Percentiles rank a stretch among this genome's conserved stretches.
These are phyloP conservation scores for Gallinago stenura DNA, from an alignment of 2,797 vertebrate species.

Conservation along the genomic window DNA sequence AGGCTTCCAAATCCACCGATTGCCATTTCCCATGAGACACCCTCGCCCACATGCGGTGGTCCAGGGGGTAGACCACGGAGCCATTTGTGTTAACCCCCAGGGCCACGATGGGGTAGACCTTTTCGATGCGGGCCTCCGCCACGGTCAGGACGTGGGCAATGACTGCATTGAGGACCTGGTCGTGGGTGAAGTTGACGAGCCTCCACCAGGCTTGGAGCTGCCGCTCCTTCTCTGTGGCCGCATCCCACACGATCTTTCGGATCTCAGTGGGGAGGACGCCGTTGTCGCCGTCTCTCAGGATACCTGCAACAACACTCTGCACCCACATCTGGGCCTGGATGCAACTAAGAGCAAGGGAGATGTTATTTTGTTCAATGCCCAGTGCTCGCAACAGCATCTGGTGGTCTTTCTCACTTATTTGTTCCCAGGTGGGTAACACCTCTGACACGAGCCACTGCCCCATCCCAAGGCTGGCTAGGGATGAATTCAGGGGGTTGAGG, in stretches of 20 bases:
- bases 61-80: conserved; percentile 62
- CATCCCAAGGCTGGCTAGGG: conserved; percentile 56
- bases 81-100: conserved; percentile 49
- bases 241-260: conserved; percentile 62
- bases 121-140: conserved; percentile 40
- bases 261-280: conserved; percentile 61
- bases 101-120: conserved; percentile 65
- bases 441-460: conserved; percentile 67
- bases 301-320: conserved; percentile 73
- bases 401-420: conserved; percentile 60
- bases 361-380: conserved; percentile 33
- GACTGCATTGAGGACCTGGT: conserved; percentile 29
- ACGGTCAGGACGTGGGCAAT: conserved; percentile 49
- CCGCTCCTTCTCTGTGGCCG: conserved; percentile 52
- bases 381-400: conserved; percentile 35
- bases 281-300: conserved; percentile 46
- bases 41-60: conserved; percentile 68
- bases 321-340: conserved; percentile 73
- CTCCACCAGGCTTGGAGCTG: conserved; percentile 72
- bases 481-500: conserved; percentile 61
- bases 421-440: conserved; percentile 63
- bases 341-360: conserved; percentile 71
- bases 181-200: conserved; percentile 63
- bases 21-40: conserved; percentile 53
- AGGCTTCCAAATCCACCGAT: conserved; percentile 63